These are phyloP conservation scores for Diuraphis noxia DNA, from an alignment of 1,140 invertebrate genomes.

Conservation along the genomic window DNA sequence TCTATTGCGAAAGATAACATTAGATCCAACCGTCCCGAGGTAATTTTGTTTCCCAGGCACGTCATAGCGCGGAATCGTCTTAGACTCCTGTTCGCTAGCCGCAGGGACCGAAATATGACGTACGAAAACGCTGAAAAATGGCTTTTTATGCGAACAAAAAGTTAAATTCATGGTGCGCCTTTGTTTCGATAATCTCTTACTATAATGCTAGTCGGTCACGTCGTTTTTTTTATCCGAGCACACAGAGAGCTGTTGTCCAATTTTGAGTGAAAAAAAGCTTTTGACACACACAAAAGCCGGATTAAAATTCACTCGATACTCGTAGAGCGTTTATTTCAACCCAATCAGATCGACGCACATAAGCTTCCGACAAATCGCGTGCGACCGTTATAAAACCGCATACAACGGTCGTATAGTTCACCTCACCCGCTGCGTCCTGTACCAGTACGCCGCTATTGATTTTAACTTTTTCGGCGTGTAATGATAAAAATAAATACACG, in stretches of 20 bases:
- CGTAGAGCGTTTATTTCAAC: not conserved
- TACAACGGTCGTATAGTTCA: not conserved
- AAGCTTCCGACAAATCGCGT: not conserved
- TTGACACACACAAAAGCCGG: not conserved
- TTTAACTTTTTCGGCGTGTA: slow-evolving; percentile 14
- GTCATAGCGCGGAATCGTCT: not conserved
- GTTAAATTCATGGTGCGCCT: not conserved
- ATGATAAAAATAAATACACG: not conserved
- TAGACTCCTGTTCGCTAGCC: not conserved
- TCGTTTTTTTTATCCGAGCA: not conserved
- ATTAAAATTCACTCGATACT: not conserved
- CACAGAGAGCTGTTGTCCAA: not conserved
- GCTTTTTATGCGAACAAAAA: not conserved
- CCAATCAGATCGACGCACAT: not conserved
- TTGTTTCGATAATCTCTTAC: not conserved
- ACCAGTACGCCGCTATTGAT: slow-evolving; percentile 2
- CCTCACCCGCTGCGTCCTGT: not conserved
- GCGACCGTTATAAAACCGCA: too few species aligned
- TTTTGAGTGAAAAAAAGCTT: not conserved
- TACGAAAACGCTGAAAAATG: not conserved
- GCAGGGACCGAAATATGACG: not conserved
- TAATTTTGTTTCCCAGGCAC: not conserved
- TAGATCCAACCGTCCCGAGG: not conserved
- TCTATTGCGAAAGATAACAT: not conserved
- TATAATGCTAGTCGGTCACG: not conserved